Evolutionary conservation across 2,888 invertebrate species (phyloP), one percentile per base, ranked within the genome.

Genomic region (Synergus japonicus): DNA sequence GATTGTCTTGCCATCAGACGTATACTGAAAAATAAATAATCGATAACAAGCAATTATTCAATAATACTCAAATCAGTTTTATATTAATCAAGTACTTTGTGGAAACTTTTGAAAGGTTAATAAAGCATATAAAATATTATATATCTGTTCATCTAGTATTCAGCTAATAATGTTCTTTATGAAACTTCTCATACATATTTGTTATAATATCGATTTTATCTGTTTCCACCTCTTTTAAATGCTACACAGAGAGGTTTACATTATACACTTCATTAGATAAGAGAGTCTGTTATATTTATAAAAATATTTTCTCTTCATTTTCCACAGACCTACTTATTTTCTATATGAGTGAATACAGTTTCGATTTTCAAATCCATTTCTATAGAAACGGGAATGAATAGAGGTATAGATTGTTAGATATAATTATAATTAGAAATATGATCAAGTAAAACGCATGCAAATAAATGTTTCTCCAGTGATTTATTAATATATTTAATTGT

Each of bases 1-100:
- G 91, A 96, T 94, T 89, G 95, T 95, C 92, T 94, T 95, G 88
- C 95, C 95, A 86, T 95, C 95, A 88, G 94, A 92, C 78, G 94
- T 93, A 91, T 94, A 93, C 96, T 96, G 94, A 76, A 60, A 46
- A 37, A 37, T 13, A 29, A 64, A 41, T 64, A 64, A 41, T 64
- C 7, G 1, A 41, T 37, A 15, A 41, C 64, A 15, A 29, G 0
- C 8, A 54, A 54, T 54, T n/a, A 54, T 54, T 18, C 18, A n/a
- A 9, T 8, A 54, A 54, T 54, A 54, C 54, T n/a, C 8, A n/a
- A 54, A 54, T 54, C 29, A 29, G 29, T 49, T 49, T 49, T n/a
- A 15, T n/a, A n/a, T 49, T 5, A 49, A 54, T n/a, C n/a, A n/a
- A 54, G 8, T 15, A 54, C n/a, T n/a, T 54, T 54, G 8, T 18